Base-by-base conservation (phyloP, 2,797 vertebrate genomes). In the Varecia variegata region DNA sequence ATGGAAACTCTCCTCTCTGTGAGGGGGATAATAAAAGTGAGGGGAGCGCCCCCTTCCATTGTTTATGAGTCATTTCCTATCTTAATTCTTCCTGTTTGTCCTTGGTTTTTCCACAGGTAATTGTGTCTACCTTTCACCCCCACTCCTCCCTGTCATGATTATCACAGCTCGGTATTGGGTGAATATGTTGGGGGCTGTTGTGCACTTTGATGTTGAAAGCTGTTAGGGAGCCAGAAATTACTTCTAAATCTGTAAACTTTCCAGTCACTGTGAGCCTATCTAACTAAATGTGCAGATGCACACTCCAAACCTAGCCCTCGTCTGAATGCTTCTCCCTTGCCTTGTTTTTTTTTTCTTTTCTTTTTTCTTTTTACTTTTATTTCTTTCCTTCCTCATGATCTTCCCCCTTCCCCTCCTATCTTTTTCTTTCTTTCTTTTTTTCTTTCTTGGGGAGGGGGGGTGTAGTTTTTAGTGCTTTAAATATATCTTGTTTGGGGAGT, bases 11-110 rank as follows among this genome's bases (percentile, higher is more conserved):
- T 35, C 7, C 38, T 67, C 45, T 94, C 50, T 40, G 38, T 27
- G 60, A 65, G 12, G 54, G 32, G 30, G 13, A 83, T n/a, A 65
- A 58, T 67, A 87, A 62, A 68, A 54, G 56, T 40, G 70, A 88
- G 82, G 56, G n/a, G 23, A 83, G 35, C 11, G 1, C 23, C 90
- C 68, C 88, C 8, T 92, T 45, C 40, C 54, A 38, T 14, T 32
- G 5, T 93, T 58, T 79, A 60, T 98, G 97, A 98, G 92, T 97
- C 97, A 97, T 88, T 96, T 96, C 83, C 84, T 93, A 18, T 85
- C 88, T 47, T 12, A 79, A 25, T 58, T 74, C 92, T 96, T 97
- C 81, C 94, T 97, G 88, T 97, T 96, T 96, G 94, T 54, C 62
- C 56, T 82, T 58, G 17, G 58, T 94, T 94, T 95, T 96, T 93